Conservation (phyloP, 2,797 vertebrate species). For the Trematomus bernacchii region DNA sequence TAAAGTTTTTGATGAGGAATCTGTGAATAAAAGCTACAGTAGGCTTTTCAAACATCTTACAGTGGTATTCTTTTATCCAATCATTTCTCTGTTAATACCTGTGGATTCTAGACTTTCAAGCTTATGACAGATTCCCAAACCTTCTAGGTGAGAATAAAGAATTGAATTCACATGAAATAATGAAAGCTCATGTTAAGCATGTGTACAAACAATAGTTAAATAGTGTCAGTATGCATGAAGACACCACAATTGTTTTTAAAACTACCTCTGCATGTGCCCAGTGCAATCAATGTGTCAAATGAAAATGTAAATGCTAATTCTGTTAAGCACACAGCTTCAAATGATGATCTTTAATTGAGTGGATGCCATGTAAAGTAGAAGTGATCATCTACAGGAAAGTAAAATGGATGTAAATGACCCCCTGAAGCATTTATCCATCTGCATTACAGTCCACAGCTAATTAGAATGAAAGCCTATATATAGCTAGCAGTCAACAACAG, state of each 20-base stretch:
- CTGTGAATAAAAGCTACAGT: slow-evolving; percentile 11
- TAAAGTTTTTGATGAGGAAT: neutral
- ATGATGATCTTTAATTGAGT: slow-evolving; percentile 41
- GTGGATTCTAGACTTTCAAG: slow-evolving; percentile 22
- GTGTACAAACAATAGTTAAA: neutral
- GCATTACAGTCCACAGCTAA: slow-evolving; percentile 43
- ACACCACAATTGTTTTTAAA: neutral
- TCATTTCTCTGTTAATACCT: slow-evolving; percentile 43
- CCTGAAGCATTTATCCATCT: slow-evolving; percentile 34
- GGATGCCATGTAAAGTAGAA: slow-evolving; percentile 36
- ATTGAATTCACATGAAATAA: slow-evolving; percentile 34
- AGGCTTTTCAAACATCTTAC: neutral
- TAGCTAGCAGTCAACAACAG: neutral
- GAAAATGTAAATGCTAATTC: slow-evolving; percentile 9
- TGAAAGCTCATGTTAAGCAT: neutral
- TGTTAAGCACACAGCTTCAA: slow-evolving; percentile 13
- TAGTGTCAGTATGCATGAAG: slow-evolving; percentile 1
- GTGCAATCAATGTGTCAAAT: neutral
- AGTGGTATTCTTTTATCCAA: slow-evolving; percentile 20
- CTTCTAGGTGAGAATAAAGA: slow-evolving; percentile 38
- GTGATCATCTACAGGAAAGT: slow-evolving; percentile 34
- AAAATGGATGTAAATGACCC: slow-evolving; percentile 52
- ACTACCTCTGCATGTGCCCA: neutral
- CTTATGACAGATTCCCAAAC: slow-evolving; percentile 36
- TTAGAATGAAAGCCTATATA: slow-evolving; percentile 54